phyloP scores from a whole-genome alignment of 92 coral and sea anemone species.

The Montipora capitata region DNA sequence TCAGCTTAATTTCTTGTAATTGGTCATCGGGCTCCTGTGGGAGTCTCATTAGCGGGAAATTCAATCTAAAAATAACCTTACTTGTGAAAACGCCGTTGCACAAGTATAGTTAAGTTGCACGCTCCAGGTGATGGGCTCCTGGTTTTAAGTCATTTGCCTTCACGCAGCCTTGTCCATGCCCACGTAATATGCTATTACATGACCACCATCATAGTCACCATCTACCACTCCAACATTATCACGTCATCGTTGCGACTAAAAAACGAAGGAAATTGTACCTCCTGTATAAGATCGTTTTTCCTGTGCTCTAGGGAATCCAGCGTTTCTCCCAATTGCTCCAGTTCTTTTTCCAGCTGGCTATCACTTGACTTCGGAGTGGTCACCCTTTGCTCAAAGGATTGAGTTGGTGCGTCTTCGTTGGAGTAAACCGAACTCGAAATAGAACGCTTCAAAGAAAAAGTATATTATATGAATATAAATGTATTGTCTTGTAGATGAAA shows the following conservation, averaged over 20 bases:
- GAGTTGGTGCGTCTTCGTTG: constrained; percentile 7
- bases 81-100: too few species aligned
- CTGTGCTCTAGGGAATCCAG: constrained; percentile 78
- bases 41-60: too few species aligned
- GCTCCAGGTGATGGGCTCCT: too few species aligned
- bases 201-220: background rate
- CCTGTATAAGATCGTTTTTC: constrained; percentile 36
- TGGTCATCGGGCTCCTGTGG: too few species aligned
- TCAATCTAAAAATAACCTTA: too few species aligned
- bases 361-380: constrained; percentile 76
- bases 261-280: background rate
- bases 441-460: constrained; percentile 7
- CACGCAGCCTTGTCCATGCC: too few species aligned
- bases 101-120: too few species aligned
- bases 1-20: too few species aligned
- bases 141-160: too few species aligned
- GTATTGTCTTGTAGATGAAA: too few species aligned
- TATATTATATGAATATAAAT: background rate
- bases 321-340: constrained; percentile 71
- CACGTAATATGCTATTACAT: too few species aligned
- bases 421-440: background rate
- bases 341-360: constrained; percentile 84
- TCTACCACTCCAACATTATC: background rate
- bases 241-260: too few species aligned
- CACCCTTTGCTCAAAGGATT: constrained; percentile 73